These are phyloP conservation scores for Thalassarche chlororhynchos DNA, from an alignment of 2,113 vertebrate genomes.

Conservation along the genomic window DNA sequence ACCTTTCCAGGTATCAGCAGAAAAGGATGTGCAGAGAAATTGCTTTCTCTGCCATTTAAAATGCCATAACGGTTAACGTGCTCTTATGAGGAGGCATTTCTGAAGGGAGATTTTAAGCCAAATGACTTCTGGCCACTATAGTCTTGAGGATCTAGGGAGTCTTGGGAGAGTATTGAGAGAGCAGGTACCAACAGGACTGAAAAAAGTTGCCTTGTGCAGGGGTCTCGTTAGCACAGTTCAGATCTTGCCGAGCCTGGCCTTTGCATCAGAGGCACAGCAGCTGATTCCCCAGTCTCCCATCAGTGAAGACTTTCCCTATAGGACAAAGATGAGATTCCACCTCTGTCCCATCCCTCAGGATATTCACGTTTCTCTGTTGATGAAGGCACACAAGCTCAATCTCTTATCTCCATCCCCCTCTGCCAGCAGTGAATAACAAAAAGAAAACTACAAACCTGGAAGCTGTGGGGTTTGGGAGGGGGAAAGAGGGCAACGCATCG, in stretches of 20 bases:
- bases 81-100: not conserved
- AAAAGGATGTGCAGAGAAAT: not conserved
- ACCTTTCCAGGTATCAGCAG: not conserved
- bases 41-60: not conserved
- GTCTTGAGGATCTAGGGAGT: not conserved
- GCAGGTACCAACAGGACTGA: not conserved
- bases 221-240: not conserved
- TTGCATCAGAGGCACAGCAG: not conserved
- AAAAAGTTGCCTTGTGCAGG: not conserved
- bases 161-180: not conserved
- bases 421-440: not conserved
- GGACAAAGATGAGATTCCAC: not conserved
- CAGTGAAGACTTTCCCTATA: not conserved
- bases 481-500: not conserved
- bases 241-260: not conserved
- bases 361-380: not conserved
- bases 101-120: not conserved
- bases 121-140: not conserved
- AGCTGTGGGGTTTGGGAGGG: not conserved
- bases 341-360: not conserved
- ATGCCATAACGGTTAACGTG: fast-evolving
- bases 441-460: not conserved
- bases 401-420: no score
- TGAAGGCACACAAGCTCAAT: not conserved
- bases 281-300: not conserved